Base-by-base conservation (phyloP, 2,113 vertebrate genomes). In the Euleptes europaea region DNA sequence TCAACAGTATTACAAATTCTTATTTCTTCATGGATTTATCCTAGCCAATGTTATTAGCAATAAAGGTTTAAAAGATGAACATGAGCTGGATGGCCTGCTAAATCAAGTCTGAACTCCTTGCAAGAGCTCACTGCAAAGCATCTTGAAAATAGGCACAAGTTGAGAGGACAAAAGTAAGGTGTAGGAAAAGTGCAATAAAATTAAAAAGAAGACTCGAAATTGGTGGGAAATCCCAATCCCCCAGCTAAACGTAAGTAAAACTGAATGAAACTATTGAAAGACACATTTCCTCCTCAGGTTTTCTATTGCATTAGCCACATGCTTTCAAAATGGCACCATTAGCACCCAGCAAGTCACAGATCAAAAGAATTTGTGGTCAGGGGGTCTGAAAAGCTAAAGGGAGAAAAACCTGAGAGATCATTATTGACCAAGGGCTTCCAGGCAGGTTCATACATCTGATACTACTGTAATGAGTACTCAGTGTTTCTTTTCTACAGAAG, bases 161-260 rank as follows among this genome's bases (percentile, higher is more conserved):
- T 94, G 87, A 93, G 92, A 93, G 85, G 31, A 47, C 47, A 28
- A 54, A 71, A 40, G 21, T 76, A 57, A 40, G 47, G 26, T 42
- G 21, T 78, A 87, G 77, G 70, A 86, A 86, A 71, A 44, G 0
- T 23, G 38, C 51, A 84, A 19, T 26, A 87, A 92, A 83, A 86
- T 88, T 66, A 72, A 93, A 91, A 91, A 38, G 85, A 74, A 73
- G 90, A 80, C 77, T 90, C 38, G 83, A 88, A 47, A 33, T 66
- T 86, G 85, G 47, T 60, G 85, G 44, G 44, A 9, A 47, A 47
- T n/a, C n/a, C n/a, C n/a, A n/a, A n/a, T n/a, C 84, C 82, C 31
- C 86, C 47, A 78, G 84, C 2, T 49, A 47, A 91, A 89, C 84
- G 77, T 89, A 88, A 35, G 38, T 85, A 85, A 85, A 40, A 89